Base-by-base conservation (phyloP, 2,113 vertebrate genomes). In the Lycaon pictus region DNA sequence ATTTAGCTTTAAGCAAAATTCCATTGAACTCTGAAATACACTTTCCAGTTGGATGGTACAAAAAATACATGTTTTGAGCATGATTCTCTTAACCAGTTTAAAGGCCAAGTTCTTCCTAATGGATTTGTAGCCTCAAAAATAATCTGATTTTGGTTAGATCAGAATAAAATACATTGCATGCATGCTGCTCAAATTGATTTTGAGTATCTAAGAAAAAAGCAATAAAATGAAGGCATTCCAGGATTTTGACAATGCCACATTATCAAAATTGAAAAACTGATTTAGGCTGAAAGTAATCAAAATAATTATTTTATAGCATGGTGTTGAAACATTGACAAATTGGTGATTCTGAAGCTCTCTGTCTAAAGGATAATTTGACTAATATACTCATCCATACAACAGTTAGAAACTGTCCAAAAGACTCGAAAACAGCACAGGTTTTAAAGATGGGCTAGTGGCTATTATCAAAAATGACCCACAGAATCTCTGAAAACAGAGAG, bases 21-120 rank as follows among this genome's bases (percentile, higher is more conserved):
- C 56, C 19, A 51, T 0, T 56, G 43, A 93, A 93, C 4, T 23
- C 71, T 69, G 19, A 84, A 56, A 2, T n/a, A 76, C 35, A 11
- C 3, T 65, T 6, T 67, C 63, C 16, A 85, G 32, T 77, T 84
- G 58, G 20, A 80, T 76, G 10, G 4, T 71, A 2, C 71, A 88
- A 88, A 88, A 85, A 91, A 63, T 67, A 76, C 7, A 35, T 51
- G 4, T 16, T 89, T 12, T 88, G 88, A 96, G 83, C 48, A 85
- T 22, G 2, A 95, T 76, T 87, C 37, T 88, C 84, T 56, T 69
- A 12, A 58, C 37, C 32, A 84, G 3, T 74, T 91, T 88, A 84
- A 96, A 92, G 2, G 35, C 7, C 71, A 92, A 71, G 37, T 82
- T 83, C 17, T 96, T 62, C 67, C 43, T 88, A 85, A 76, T 5